Base-by-base conservation (phyloP, 2,113 vertebrate genomes). In the Trochalopteron elliotii region DNA sequence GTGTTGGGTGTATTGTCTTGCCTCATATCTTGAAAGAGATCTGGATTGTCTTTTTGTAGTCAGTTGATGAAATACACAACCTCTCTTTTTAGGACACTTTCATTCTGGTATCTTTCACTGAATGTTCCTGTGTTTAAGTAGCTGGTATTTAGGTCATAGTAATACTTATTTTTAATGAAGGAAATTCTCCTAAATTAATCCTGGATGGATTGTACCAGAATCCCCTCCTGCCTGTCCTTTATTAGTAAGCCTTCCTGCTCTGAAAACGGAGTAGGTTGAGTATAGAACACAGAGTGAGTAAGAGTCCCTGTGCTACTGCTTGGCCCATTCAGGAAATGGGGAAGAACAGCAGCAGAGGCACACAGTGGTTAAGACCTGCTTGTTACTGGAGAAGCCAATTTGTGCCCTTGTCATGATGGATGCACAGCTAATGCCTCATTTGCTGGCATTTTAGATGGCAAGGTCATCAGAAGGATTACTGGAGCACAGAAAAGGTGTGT, bases 211-310 rank as follows among this genome's bases (percentile, higher is more conserved):
- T 86, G 33, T 80, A 67, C 39, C 27, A 59, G 47, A 86, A 69
- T 89, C 52, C 16, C 19, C 9, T 9, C 20, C 24, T 49, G 40
- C 45, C 15, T 40, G 28, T 60, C 50, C 59, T 72, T 9, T 60
- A 40, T 81, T 27, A 40, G 11, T 77, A 65, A 39, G 10, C 28
- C 42, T 61, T 83, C 28, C 47, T 89, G 31, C 47, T 87, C 55
- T 69, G 79, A 49, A 83, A 71, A 49, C 1, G 1, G n/a, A 49
- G 37, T 61, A 5, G 23, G 10, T 2, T 50, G 68, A 52, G 39
- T 16, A 3, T 11, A 53, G 42, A 80, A n/a, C 0, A 0, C 11
- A 6, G 27, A 52, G 37, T n/a, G 28, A 7, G 0, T 37, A 7
- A 40, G 12, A 44, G 9, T 57, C 42, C 25, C 9, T 0, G 0